Evolutionary conservation across 2,888 invertebrate genomes (phyloP), one percentile per base, ranked within the genome.

Genomic region (Drosophila subquinaria): DNA sequence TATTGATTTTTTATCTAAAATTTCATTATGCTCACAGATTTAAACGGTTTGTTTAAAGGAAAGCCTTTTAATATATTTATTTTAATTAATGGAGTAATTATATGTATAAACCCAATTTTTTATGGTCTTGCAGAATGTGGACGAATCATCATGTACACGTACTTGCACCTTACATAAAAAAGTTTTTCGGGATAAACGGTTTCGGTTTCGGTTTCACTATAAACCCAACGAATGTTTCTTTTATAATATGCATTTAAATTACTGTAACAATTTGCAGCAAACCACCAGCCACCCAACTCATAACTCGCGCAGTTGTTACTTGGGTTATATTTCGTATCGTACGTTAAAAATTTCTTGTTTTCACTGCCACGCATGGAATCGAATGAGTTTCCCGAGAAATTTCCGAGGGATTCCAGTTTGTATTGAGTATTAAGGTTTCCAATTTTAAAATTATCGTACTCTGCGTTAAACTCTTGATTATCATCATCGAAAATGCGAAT

Each of bases 341-440:
- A 2, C 1, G 64, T 60, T 27, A 45, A 8, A 55, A 70, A 72
- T 30, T 0, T 0, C 11, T 0, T n/a, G 0, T 57, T n/a, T 1
- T 17, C 2, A 33, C 6, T 36, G 0, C 0, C 0, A 0, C 1
- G 2, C 30, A 69, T 9, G 3, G 0, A 0, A 70, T 59, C 15
- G 6, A 0, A 0, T 3, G 8, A 9, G 10, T 3, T n/a, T n/a
- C 65, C 65, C 0, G 0, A 0, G 9, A 13, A 43, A 0, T 0
- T 4, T 9, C 75, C 75, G 0, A 74, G 11, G 2, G 52, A 50
- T 9, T 57, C 48, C n/a, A 73, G 48, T 17, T n/a, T 15, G 6
- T 61, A 66, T 0, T 4, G 0, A 4, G 30, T 40, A 0, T 1
- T 0, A 3, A 17, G 8, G 43, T 40, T 11, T 15, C 68, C 68